Evolutionary conservation across 2,797 vertebrate species (phyloP).

Genomic region (Brachyalestes nurse): DNA sequence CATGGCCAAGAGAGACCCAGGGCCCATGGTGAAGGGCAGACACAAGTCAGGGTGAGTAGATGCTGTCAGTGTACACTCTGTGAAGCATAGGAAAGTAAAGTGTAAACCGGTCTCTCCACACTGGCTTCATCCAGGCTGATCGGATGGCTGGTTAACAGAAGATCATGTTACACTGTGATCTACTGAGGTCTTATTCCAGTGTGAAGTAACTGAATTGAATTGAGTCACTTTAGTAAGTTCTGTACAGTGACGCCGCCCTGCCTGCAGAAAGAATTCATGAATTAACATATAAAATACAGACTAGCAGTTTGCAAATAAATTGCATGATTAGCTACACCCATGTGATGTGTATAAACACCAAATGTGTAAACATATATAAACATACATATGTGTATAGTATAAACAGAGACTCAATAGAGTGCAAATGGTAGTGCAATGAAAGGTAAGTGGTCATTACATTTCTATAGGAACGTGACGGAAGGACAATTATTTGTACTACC

Average conservation of each 20-base stretch:
- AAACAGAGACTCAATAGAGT: background rate
- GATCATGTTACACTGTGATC: background rate
- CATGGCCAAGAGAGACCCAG: constrained; percentile 84
- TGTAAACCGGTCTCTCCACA: background rate
- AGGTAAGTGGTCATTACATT: too few relatives aligned
- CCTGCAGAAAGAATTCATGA: background rate
- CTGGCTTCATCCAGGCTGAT: background rate
- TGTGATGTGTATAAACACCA: background rate
- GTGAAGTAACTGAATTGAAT: background rate
- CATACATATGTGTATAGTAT: background rate
- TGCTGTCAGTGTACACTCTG: background rate
- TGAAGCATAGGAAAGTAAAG: background rate
- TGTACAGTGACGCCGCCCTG: background rate
- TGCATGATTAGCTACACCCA: background rate
- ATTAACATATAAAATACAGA: background rate
- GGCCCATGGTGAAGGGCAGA: constrained; percentile 80
- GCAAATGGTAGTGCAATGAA: too few relatives aligned
- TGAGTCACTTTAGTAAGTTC: background rate
- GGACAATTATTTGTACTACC: too few relatives aligned
- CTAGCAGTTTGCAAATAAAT: too few relatives aligned
- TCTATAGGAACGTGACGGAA: too few relatives aligned
- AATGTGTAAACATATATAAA: background rate
- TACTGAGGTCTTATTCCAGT: background rate
- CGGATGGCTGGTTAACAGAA: too few relatives aligned
- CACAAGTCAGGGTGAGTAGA: constrained; percentile 79